Base-by-base conservation (phyloP, 2,797 vertebrate genomes). In the Cichlasoma orientale region DNA sequence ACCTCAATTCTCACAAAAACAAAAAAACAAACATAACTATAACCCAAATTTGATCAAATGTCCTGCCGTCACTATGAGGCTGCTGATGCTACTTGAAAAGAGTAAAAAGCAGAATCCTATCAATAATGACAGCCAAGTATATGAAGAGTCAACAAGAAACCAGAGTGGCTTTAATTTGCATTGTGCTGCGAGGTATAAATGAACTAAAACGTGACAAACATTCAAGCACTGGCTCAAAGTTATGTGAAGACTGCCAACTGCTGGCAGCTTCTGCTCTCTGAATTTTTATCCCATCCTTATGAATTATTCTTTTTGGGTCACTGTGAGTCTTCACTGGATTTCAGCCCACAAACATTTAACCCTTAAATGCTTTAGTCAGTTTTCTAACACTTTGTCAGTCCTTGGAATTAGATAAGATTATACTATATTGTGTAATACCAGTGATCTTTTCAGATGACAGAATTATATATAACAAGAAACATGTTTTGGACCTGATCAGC, bases 141-240 rank as follows among this genome's bases (percentile, higher is more conserved):
- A 57, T 38, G 8, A 59, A 77, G 61, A 3, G 55, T 56, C 18
- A 50, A 47, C 21, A 3, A 14, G 31, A 74, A 59, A 82, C 19
- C 14, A 74, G 4, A 31, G 5, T 50, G 13, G 69, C 55, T 78
- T 71, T 52, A 44, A 78, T 78, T 66, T 25, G 25, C 70, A 25
- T 70, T 56, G 56, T 14, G 13, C 63, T 83, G 63, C 57, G n/a
- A 58, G 68, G 59, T 72, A 69, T 69, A 72, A 84, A 29, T 47
- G 3, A 74, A 53, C 12, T 11, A 25, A 55, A 61, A 61, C 23
- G 5, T 16, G 56, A 77, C 31, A 69, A 66, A 29, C 18, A 55
- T 29, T 58, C 33, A 52, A 56, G 56, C 27, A 27, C 8, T 36
- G 41, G 50, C 54, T 75, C 36, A 68, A 52, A 68, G 56, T 69